A percentile compares a stretch with the other conserved stretches of the same genome.
Evolutionary conservation across 2,113 vertebrate genomes (phyloP).

Genomic region (Poeciliopsis turrubarensis): DNA sequence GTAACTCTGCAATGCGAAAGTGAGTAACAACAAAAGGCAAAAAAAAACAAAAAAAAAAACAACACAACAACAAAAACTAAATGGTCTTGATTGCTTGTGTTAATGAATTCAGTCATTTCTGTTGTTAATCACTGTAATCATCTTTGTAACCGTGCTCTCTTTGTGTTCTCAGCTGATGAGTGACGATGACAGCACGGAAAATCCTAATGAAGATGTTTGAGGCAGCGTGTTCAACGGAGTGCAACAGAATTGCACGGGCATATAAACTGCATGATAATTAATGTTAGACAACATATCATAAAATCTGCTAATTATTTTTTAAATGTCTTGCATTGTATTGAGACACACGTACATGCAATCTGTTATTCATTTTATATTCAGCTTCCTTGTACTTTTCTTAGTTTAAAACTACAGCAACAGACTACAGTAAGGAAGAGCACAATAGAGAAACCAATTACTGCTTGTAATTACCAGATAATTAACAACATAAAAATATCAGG

Average conservation of each 20-base stretch:
- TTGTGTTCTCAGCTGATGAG: slow-evolving; percentile 38
- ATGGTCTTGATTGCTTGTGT: background rate
- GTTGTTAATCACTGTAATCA: background rate
- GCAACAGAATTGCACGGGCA: background rate
- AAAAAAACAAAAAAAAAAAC: too few relatives aligned
- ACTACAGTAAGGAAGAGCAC: background rate
- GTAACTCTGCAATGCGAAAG: slow-evolving; percentile 17
- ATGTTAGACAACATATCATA: background rate
- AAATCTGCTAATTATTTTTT: background rate
- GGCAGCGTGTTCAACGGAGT: background rate
- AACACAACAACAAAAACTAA: background rate
- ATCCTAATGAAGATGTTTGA: slow-evolving; percentile 8
- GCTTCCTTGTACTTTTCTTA: background rate
- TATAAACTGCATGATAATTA: background rate
- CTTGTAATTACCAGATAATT: background rate
- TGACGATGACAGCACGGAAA: slow-evolving; percentile 20
- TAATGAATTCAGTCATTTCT: background rate
- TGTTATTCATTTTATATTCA: background rate
- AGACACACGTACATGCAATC: background rate
- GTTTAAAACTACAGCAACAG: background rate
- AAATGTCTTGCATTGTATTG: background rate
- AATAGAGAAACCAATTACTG: background rate
- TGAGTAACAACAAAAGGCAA: slow-evolving; percentile 19
- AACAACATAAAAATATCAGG: background rate
- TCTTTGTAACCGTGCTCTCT: slow-evolving; percentile 5